These are phyloP conservation scores for Scopus umbretta DNA, from an alignment of 2,113 vertebrate species.

Conservation along the genomic window DNA sequence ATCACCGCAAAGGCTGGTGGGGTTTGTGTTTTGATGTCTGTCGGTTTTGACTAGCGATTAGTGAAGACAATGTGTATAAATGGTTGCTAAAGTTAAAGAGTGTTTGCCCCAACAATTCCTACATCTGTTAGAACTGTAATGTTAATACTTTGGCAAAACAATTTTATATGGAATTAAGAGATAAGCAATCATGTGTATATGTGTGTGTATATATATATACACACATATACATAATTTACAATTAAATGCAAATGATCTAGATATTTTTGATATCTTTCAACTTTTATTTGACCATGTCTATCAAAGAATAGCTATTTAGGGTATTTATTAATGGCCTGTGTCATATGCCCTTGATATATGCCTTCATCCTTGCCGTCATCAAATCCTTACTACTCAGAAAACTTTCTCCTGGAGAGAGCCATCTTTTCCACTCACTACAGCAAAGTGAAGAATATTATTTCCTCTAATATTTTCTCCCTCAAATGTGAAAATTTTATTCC, in stretches of 20 bases:
- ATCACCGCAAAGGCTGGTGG: not conserved
- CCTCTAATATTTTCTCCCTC: not conserved
- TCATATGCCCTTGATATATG: not conserved
- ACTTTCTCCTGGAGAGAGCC: not conserved
- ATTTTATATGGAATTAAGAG: not conserved
- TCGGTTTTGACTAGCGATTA: not conserved
- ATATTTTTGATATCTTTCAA: not conserved
- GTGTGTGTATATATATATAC: not conserved
- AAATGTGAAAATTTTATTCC: not conserved
- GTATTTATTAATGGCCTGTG: not conserved
- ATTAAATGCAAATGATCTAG: not conserved
- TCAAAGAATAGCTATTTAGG: not conserved
- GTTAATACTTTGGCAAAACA: not conserved
- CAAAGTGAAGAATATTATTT: not conserved
- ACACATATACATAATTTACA: not conserved
- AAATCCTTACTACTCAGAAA: not conserved
- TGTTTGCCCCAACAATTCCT: not conserved
- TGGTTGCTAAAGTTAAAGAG: not conserved
- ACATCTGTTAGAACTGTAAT: not conserved
- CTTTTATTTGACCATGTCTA: not conserved
- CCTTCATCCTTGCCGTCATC: not conserved
- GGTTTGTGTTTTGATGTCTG: not conserved
- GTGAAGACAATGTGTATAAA: not conserved
- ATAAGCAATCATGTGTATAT: not conserved
- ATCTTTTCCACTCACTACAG: not conserved